Conservation (phyloP, 2,113 vertebrate genomes). For the Pterocles gutturalis region DNA sequence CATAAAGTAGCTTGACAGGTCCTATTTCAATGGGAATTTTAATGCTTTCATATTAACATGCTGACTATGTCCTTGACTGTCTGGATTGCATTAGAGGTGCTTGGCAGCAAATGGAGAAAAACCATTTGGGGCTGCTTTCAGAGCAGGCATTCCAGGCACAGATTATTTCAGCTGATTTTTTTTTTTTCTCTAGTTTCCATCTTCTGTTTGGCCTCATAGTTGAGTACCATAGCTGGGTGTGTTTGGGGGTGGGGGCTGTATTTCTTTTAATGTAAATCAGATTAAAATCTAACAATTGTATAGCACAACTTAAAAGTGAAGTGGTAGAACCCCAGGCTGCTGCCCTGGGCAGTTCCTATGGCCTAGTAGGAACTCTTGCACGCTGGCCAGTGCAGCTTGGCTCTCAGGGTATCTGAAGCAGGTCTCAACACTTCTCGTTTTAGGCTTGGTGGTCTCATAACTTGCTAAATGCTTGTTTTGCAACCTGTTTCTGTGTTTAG, state of each 20-base stretch:
- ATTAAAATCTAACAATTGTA: not conserved
- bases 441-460: not conserved
- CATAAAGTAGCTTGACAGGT: slow-evolving; percentile 67
- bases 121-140: slow-evolving; percentile 3
- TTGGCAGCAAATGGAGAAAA: slow-evolving; percentile 59
- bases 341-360: not conserved
- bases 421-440: not conserved
- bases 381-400: rapidly evolving
- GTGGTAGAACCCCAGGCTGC: not conserved
- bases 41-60: slow-evolving; percentile 70
- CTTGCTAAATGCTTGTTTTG: not conserved
- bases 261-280: not conserved
- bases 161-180: not conserved
- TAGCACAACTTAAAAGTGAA: not conserved
- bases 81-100: slow-evolving; percentile 64
- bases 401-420: not conserved
- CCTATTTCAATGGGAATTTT: slow-evolving; percentile 66
- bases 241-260: not conserved
- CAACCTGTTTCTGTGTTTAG: not conserved
- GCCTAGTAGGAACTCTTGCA: rapidly evolving
- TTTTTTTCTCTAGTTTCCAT: not conserved
- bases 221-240: not conserved
- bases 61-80: slow-evolving; percentile 53
- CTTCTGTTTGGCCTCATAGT: not conserved
- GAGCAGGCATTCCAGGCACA: not conserved